Base-by-base conservation (phyloP, 1,140 invertebrate species). In the Megalonaias nervosa region DNA sequence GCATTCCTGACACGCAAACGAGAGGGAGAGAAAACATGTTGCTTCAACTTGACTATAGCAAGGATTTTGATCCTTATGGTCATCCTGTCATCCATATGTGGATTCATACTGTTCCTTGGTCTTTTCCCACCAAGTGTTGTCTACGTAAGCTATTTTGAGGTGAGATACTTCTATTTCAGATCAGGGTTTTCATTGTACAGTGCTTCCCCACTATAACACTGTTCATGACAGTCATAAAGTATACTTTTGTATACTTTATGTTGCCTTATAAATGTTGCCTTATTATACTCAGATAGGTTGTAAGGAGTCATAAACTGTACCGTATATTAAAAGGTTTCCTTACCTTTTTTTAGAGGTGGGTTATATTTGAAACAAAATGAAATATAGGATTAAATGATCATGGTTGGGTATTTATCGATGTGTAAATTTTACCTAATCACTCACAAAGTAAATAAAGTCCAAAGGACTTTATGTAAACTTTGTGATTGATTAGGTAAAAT, bases 71-170 rank as follows among this genome's bases (percentile, higher is more conserved):
- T 48, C 38, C 38, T 48, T 48, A 48, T 48, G 38, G 38, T 48
- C 38, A 11, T 48, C 38, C 38, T 48, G 0, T 48, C 38, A 48
- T 48, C 38, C 38, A 48, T 48, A 48, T 48, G 38, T 58, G 75
- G 71, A n/a, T 26, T 80, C 6, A 60, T 82, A 2, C 31, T 83
- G 21, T 84, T 84, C 38, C 15, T 81, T 16, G 68, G 74, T 9
- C 48, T 84, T 19, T 84, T 84, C 61, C 82, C 82, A 21, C 73
- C 80, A 17, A 84, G 82, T 55, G 78, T 84, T 84, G 82, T 84
- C 1, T 84, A 84, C 71, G 64, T 84, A 16, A 78, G 81, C n/a
- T 81, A 84, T 71, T 70, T 81, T 78, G 67, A 84, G 78, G 82
- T 84, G 71, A 66, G 58, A 66, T 75, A 12, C 6, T 19, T 55